phyloP scores from a whole-genome alignment of 2,888 invertebrate species.

The Himalopsyche anomala region DNA sequence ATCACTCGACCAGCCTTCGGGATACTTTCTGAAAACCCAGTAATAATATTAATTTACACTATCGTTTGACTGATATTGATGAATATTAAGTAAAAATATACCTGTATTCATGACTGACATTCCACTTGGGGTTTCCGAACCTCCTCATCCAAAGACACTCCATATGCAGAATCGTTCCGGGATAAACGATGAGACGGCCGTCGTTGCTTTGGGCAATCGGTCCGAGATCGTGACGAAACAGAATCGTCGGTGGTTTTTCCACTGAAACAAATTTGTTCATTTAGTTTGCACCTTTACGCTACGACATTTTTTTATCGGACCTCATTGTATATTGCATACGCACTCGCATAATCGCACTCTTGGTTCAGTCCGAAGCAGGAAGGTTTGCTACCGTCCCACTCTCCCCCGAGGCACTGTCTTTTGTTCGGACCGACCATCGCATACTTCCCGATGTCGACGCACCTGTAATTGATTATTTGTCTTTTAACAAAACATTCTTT shows the following conservation, averaged over 20 bases:
- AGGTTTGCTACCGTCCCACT: slow-evolving; percentile 89
- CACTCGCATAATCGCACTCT: slow-evolving; percentile 90
- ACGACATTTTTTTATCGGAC: background rate
- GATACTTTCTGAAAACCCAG: slow-evolving; percentile 77
- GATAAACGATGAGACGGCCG: slow-evolving; percentile 89
- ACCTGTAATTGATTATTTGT: slow-evolving; percentile 72
- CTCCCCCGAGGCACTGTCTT: slow-evolving; percentile 85
- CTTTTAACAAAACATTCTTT: too few relatives aligned
- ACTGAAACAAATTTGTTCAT: slow-evolving; percentile 73
- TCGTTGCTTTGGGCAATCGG: slow-evolving; percentile 92
- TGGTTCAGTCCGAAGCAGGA: slow-evolving; percentile 89
- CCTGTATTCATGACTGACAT: slow-evolving; percentile 82
- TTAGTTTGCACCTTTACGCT: background rate
- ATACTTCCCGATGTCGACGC: slow-evolving; percentile 91
- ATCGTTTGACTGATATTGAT: background rate
- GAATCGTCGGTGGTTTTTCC: slow-evolving; percentile 90
- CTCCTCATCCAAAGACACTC: slow-evolving; percentile 92
- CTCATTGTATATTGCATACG: slow-evolving; percentile 68
- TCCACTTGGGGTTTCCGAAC: slow-evolving; percentile 92
- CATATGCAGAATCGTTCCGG: slow-evolving; percentile 90
- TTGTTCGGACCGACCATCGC: slow-evolving; percentile 86
- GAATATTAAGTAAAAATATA: background rate
- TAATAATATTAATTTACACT: background rate
- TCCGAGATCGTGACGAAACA: slow-evolving; percentile 88
- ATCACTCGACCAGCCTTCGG: slow-evolving; percentile 90